phyloP scores from a whole-genome alignment of 1,140 invertebrate genomes.

The Calliopsis andreniformis region DNA sequence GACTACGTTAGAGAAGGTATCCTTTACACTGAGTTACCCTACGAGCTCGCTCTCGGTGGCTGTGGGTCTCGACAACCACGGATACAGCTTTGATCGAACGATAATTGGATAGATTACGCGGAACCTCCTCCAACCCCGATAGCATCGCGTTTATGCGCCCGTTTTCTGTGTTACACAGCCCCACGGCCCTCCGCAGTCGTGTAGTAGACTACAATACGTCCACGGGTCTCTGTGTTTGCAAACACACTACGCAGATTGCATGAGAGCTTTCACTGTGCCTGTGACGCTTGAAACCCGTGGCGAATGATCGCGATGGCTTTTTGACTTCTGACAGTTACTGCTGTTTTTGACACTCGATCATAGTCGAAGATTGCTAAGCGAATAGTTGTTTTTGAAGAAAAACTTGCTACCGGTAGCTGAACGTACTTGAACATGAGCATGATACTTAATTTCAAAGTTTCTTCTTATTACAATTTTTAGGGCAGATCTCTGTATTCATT shows the following conservation, averaged over 20 bases:
- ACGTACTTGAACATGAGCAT: no score
- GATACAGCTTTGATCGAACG: constrained; percentile 76
- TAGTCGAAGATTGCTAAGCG: not conserved
- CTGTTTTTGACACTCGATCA: not conserved
- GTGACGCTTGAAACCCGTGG: constrained; percentile 18
- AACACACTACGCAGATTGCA: constrained; percentile 14
- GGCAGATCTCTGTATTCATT: no score
- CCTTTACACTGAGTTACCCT: not conserved
- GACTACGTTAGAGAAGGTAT: constrained; percentile 9
- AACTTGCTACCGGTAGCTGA: no score
- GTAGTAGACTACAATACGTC: constrained; percentile 42
- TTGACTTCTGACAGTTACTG: constrained; percentile 22
- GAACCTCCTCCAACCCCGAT: constrained; percentile 76
- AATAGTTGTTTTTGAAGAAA: no score
- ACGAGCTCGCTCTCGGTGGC: constrained; percentile 23
- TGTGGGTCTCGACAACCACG: constrained; percentile 39
- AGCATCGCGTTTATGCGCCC: constrained; percentile 76
- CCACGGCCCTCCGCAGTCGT: constrained; percentile 35
- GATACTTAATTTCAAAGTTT: no score
- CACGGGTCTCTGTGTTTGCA: constrained; percentile 9
- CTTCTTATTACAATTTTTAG: no score
- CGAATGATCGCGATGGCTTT: constrained; percentile 25
- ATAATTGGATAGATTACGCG: constrained; percentile 81
- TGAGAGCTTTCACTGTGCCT: constrained; percentile 13
- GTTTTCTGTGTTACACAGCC: constrained; percentile 69